These are phyloP conservation scores for Scolanthus callimorphus DNA, from an alignment of 92 coral and sea anemone genomes.

Conservation along the genomic window DNA sequence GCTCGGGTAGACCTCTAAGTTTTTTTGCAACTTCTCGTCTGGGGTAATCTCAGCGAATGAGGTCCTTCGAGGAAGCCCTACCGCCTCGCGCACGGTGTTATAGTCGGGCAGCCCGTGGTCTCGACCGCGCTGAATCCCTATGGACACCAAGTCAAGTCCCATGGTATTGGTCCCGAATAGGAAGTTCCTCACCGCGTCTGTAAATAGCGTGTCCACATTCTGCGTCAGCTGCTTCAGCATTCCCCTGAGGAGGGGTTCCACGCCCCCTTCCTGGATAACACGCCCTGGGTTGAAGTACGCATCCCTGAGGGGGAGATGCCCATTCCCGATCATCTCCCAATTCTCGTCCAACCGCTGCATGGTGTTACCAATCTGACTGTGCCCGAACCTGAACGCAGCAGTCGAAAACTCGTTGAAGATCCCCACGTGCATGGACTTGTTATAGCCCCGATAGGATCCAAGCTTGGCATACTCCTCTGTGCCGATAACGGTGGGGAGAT, in stretches of 20 bases:
- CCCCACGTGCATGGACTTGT: constrained; percentile 78
- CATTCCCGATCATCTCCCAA: constrained; percentile 81
- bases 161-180: constrained; percentile 94
- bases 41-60: constrained; percentile 81
- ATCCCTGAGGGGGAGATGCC: constrained; percentile 89
- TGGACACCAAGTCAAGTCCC: constrained; percentile 88
- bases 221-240: constrained; percentile 91
- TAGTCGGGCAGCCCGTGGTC: constrained; percentile 97
- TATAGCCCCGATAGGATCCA: constrained; percentile 73
- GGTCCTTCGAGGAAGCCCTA: constrained; percentile 64
- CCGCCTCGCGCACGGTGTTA: constrained; percentile 81
- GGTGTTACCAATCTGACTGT: constrained; percentile 90
- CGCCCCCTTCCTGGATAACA: constrained; percentile 89
- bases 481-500: constrained; percentile 92
- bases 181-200: constrained; percentile 92
- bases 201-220: constrained; percentile 77
- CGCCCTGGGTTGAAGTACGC: constrained; percentile 99
- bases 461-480: constrained; percentile 63
- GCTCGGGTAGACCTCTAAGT: constrained; percentile 65
- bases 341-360: constrained; percentile 88
- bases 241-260: constrained; percentile 95
- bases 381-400: constrained; percentile 98
- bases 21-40: constrained; percentile 48
- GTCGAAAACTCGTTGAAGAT: constrained; percentile 98
- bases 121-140: constrained; percentile 92